Conservation (phyloP, 2,888 invertebrate species). For the Caenorhabditis macrosperma region DNA sequence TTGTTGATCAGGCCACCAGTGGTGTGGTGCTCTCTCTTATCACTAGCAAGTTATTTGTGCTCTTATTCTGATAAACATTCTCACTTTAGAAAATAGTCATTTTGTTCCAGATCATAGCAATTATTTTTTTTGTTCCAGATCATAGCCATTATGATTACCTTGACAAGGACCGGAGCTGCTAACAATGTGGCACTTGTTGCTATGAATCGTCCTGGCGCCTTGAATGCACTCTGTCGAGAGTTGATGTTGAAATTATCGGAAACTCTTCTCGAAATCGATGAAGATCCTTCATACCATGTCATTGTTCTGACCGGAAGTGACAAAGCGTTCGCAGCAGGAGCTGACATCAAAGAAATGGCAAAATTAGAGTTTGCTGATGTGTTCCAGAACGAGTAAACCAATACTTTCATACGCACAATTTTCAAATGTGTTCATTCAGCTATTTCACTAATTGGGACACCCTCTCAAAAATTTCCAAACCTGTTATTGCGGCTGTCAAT, state of each 20-base stretch:
- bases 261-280: constrained; percentile 84
- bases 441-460: constrained; percentile 91
- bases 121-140: background rate
- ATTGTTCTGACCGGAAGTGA: constrained; percentile 92
- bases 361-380: constrained; percentile 67
- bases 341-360: constrained; percentile 90
- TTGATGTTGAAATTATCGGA: constrained; percentile 88
- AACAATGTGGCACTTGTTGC: constrained; percentile 93
- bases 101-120: background rate
- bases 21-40: constrained; percentile 31
- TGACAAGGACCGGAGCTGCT: constrained; percentile 81
- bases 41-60: background rate
- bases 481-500: constrained; percentile 97
- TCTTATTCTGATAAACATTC: background rate
- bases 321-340: constrained; percentile 88
- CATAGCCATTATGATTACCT: constrained; percentile 64
- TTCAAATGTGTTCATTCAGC: constrained; percentile 80
- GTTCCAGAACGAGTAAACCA: constrained; percentile 26
- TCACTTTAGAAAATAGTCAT: background rate
- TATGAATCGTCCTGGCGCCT: constrained; percentile 93
- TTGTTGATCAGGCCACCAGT: constrained; percentile 34
- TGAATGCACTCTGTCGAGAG: constrained; percentile 94
- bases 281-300: constrained; percentile 87
- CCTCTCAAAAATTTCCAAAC: constrained; percentile 87
- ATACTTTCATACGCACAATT: background rate